Evolutionary conservation across 2,113 vertebrate species (phyloP), one percentile per base, ranked within the genome.

Genomic region (Blennius ocellaris): DNA sequence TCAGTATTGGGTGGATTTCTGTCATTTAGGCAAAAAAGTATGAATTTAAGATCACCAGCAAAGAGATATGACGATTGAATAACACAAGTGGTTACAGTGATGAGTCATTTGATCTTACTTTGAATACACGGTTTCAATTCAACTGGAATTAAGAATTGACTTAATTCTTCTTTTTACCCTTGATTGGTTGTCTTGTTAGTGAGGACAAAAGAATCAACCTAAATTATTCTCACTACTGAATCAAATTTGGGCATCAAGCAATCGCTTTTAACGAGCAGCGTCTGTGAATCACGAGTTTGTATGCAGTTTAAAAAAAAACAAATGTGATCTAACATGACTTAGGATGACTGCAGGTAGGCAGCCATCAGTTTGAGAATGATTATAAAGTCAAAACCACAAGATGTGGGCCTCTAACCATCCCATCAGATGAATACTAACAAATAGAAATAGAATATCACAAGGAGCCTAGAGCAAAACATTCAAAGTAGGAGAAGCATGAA

Each of bases 371-470:
- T 49, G 10, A 11, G 38, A 11, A 52, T 57, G 14, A 43, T 73
- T 76, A 39, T 51, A 21, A 58, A 74, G 51, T 63, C 52, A 51
- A 45, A 37, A 43, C 53, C 36, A 56, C 61, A 66, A 40, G 37
- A 30, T 61, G 58, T 50, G 11, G 5, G 17, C 11, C 43, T 66
- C 40, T 1, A 39, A 21, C 17, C 61, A 51, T 53, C 55, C 37
- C 43, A 16, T 38, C 12, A 75, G 61, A 65, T 15, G 44, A 60
- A 76, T 38, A 40, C n/a, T 56, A 78, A 52, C 15, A 79, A 78
- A 71, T 52, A 60, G 40, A 76, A 78, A 66, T 51, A 45, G 16
- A 59, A 61, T 21, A 45, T 58, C 6, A 50, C 14, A 43, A 50
- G 57, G 39, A 66, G 62, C 45, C 73, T 69, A 60, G 48, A 70